Evolutionary conservation across 2,888 invertebrate genomes (phyloP), one percentile per base, ranked within the genome.

Genomic region (Itoplectis maculator): DNA sequence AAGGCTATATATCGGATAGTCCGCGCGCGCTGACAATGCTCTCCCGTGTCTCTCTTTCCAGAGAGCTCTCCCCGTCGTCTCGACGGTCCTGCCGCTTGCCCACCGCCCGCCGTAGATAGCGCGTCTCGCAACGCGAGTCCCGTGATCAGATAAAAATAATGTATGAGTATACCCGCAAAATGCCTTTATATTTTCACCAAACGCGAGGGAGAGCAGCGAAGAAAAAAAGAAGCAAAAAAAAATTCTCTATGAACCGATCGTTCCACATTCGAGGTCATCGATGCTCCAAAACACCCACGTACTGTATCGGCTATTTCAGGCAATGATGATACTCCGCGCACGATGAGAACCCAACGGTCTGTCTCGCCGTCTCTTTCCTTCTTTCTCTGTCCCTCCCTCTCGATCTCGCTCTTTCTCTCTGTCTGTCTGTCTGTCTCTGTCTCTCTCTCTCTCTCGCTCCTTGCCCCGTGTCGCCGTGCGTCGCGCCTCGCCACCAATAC

Each of bases 261-360:
- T 85, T 78, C 82, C 72, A 59, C 84, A 61, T 81, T 85, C 84
- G 87, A 87, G 87, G 88, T 85, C 86, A 87, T 84, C 81, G 80
- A 80, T 77, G 66, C 74, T 79, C 63, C 49, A 61, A 82, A 72
- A 69, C 80, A 82, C 70, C 89, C 89, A 89, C 86, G 85, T 88
- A 85, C 61, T 87, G 70, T 87, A 86, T 85, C 84, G 77, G 86
- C 91, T 91, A 92, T 92, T 92, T 92, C 90, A 89, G 90, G 91
- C 90, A 90, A 90, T 90, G 91, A 91, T 92, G 90, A 90, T 87
- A 88, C 77, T 72, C 65, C 86, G 86, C 84, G 81, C 82, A 83
- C 86, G 85, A 78, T 59, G 70, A 15, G 65, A 65, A 72, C 66
- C 49, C 69, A 59, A 45, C 49, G 59, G 7, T 37, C 59, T 37